Evolutionary conservation across 2,888 invertebrate genomes (phyloP).

Genomic region (Phengaris alcon): DNA sequence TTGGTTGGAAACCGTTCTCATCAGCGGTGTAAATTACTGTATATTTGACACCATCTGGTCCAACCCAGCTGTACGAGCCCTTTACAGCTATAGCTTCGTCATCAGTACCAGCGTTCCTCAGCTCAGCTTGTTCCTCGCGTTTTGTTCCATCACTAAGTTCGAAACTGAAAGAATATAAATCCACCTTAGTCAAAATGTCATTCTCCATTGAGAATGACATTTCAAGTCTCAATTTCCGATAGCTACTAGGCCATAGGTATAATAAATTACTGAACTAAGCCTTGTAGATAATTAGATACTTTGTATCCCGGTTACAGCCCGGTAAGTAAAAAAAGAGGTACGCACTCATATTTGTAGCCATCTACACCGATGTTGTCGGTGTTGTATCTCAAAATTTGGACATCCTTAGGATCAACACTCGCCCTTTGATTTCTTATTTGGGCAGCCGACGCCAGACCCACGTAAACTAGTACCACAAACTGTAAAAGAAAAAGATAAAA

Average conservation of each 20-base stretch:
- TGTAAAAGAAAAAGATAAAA: conserved; percentile 41
- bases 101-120: conserved; percentile 74
- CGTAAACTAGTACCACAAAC: conserved; percentile 65
- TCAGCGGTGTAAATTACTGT: conserved; percentile 64
- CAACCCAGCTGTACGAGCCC: conserved; percentile 55
- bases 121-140: conserved; percentile 69
- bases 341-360: conserved; percentile 60
- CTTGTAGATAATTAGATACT: too few relatives aligned
- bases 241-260: too few relatives aligned
- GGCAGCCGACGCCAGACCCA: conserved; percentile 58
- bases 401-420: conserved; percentile 45
- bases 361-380: conserved; percentile 65
- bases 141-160: conserved; percentile 76
- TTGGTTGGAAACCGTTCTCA: conserved; percentile 58
- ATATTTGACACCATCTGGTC: conserved; percentile 58
- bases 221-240: too few relatives aligned
- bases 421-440: conserved; percentile 37
- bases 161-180: conserved; percentile 49
- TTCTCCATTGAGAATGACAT: too few relatives aligned
- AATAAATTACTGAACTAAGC: too few relatives aligned
- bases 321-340: conserved; percentile 7
- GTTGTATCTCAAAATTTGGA: conserved; percentile 57
- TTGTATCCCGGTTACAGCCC: too few relatives aligned
- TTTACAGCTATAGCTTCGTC: conserved; percentile 65
- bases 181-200: background rate